Evolutionary conservation across 2,113 vertebrate species (phyloP).

Genomic region (Sphyrna mokarran): DNA sequence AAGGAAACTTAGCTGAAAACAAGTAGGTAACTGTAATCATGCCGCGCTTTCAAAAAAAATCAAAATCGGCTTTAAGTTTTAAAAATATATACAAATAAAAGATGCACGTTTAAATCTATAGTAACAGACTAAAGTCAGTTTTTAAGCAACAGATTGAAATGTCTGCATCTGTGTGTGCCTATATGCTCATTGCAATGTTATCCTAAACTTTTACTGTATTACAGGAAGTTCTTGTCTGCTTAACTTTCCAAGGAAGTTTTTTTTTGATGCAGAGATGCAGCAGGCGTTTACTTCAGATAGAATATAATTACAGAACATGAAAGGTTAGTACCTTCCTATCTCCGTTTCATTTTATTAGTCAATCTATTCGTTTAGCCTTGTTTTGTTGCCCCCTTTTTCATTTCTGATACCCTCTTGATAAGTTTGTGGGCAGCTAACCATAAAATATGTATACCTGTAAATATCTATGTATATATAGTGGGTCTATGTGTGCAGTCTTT

Average conservation of each 20-base stretch:
- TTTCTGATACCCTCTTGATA: neutral
- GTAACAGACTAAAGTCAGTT: neutral
- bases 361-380: neutral
- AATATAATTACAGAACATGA: slow-evolving; percentile 12
- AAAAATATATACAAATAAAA: neutral
- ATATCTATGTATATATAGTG: neutral
- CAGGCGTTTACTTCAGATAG: neutral
- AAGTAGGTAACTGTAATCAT: slow-evolving; percentile 27
- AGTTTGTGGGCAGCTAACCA: neutral
- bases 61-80: neutral
- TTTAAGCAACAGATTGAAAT: neutral
- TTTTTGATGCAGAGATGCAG: slow-evolving; percentile 8
- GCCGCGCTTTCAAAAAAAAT: neutral
- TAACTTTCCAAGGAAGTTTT: slow-evolving; percentile 7
- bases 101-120: neutral
- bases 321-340: slow-evolving; percentile 15
- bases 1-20: slow-evolving; percentile 11
- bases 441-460: neutral
- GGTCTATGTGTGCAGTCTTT: neutral
- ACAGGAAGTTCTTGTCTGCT: slow-evolving; percentile 27
- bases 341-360: neutral
- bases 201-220: slow-evolving; percentile 3
- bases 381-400: neutral
- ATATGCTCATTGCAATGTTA: neutral
- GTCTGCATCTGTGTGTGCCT: neutral